Percentiles rank a stretch among this genome's conserved stretches.
Evolutionary conservation across 2,113 vertebrate species (phyloP).

Genomic region (Scartelaos histophorus): DNA sequence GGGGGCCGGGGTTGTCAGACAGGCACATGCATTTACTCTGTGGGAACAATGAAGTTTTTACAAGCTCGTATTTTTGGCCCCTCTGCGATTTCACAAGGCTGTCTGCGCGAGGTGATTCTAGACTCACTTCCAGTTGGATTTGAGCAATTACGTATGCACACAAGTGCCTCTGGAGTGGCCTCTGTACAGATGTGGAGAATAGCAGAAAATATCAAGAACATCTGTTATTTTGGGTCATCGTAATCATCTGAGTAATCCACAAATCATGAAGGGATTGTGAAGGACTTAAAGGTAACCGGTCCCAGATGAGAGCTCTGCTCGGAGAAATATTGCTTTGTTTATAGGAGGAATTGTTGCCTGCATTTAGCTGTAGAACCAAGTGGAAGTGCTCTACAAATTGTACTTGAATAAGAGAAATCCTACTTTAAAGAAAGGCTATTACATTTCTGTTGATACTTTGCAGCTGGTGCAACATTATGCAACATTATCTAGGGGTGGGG

Average conservation of each 20-base stretch:
- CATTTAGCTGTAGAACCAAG: too few relatives aligned
- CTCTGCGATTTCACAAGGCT: background rate
- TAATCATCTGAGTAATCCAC: background rate
- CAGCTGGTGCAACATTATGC: too few relatives aligned
- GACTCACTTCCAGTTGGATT: background rate
- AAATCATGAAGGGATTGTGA: background rate
- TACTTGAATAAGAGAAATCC: too few relatives aligned
- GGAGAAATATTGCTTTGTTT: background rate
- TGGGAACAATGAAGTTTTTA: slow-evolving; percentile 2
- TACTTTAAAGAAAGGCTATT: too few relatives aligned
- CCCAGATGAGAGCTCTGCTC: background rate
- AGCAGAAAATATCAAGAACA: background rate
- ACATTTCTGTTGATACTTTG: too few relatives aligned
- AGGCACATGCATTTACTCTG: background rate
- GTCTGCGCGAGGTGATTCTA: background rate
- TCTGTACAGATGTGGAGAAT: background rate
- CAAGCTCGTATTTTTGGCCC: background rate
- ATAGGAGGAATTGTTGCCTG: background rate
- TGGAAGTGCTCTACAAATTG: too few relatives aligned
- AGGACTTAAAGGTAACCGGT: background rate
- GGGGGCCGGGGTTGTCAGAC: background rate
- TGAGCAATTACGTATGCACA: background rate
- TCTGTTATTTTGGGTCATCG: background rate
- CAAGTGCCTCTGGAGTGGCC: background rate
- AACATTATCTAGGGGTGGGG: too few relatives aligned